Evolutionary conservation across 2,888 invertebrate species (phyloP).

Genomic region (Lysandra coridon): DNA sequence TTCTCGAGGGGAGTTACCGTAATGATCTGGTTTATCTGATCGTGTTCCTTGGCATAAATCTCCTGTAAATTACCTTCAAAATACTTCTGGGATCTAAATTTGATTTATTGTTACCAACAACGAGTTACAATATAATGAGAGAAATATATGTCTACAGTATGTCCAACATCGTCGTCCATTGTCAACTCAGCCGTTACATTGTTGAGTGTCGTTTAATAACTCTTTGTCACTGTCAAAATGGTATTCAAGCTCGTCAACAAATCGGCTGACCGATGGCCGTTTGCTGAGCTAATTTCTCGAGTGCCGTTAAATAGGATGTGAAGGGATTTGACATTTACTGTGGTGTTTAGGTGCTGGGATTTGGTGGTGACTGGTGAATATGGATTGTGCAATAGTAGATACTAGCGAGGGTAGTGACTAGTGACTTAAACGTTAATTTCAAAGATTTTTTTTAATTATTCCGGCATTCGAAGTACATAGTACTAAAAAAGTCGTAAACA

Average conservation of each 20-base stretch:
- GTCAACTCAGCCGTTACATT: constrained; percentile 22
- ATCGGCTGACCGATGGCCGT: constrained; percentile 15
- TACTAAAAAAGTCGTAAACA: constrained; percentile 3
- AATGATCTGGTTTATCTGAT: not conserved
- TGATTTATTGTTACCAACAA: not conserved
- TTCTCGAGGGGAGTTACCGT: not conserved
- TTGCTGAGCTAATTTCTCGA: constrained; percentile 2
- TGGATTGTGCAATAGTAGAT: not conserved
- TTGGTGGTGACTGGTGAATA: not conserved
- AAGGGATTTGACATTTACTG: not conserved
- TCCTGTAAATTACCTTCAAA: not conserved
- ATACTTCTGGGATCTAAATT: not conserved
- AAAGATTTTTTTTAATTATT: not conserved
- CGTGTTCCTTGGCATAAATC: not conserved
- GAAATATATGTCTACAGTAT: not conserved
- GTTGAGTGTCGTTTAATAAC: constrained; percentile 39
- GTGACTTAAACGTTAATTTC: not conserved
- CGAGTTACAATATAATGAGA: not conserved
- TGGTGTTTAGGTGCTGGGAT: not conserved
- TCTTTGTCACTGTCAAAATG: constrained; percentile 24
- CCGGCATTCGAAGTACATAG: not conserved
- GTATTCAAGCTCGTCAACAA: constrained; percentile 12
- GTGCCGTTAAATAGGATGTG: not conserved
- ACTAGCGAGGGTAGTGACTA: not conserved
- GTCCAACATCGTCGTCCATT: not conserved